phyloP scores from a whole-genome alignment of 2,113 vertebrate species.

The Stictonetta naevosa region DNA sequence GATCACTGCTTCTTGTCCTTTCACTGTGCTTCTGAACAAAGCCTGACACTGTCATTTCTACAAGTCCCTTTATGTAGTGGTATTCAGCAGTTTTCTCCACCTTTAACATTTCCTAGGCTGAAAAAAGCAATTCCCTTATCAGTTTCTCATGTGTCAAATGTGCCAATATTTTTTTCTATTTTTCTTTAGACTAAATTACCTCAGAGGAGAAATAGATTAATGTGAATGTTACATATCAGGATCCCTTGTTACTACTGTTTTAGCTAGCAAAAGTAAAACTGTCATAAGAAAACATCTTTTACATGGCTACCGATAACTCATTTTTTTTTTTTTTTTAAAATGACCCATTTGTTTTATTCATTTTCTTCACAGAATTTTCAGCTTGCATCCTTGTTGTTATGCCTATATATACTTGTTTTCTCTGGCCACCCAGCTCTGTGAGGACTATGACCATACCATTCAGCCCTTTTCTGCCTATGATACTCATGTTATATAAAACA shows the following conservation, averaged over 20 bases:
- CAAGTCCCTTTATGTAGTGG: background rate
- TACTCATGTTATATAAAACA: background rate
- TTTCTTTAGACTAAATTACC: background rate
- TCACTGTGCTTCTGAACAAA: background rate
- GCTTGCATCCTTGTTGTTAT: background rate
- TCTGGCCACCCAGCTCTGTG: background rate
- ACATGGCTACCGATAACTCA: background rate
- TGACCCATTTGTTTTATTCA: background rate
- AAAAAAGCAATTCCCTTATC: background rate
- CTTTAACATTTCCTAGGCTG: background rate
- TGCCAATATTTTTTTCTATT: background rate
- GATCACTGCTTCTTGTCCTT: background rate
- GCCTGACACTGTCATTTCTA: background rate
- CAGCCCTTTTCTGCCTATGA: background rate
- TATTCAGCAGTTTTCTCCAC: background rate
- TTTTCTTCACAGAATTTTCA: background rate
- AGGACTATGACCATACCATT: background rate
- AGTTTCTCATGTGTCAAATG: background rate
- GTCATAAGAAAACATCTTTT: background rate
- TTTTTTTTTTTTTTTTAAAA: background rate
- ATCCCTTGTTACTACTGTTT: background rate
- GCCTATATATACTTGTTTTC: accelerated
- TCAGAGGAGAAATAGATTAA: background rate
- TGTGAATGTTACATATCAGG: background rate
- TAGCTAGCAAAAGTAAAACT: background rate